Evolutionary conservation across 2,797 vertebrate species (phyloP).

Genomic region (Clarias fuscus): DNA sequence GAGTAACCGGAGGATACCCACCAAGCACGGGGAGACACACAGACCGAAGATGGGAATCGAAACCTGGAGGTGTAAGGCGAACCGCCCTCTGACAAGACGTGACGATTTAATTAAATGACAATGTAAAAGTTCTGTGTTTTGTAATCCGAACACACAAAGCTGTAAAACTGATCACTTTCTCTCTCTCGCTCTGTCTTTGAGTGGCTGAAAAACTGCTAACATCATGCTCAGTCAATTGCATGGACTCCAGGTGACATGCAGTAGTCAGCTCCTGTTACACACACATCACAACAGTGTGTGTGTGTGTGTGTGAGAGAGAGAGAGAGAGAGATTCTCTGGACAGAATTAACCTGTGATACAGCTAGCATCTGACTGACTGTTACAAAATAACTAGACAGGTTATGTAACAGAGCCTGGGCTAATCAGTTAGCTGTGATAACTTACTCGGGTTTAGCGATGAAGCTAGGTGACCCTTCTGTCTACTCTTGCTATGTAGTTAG

Average conservation of each 20-base stretch:
- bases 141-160: neutral
- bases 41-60: too few species aligned
- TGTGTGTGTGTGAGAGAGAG: too few species aligned
- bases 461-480: neutral
- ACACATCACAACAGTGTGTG: neutral
- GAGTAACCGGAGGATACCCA: too few species aligned
- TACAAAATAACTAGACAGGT: neutral
- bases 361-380: neutral
- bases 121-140: neutral
- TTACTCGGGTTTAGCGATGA: neutral
- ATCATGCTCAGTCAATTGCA: neutral
- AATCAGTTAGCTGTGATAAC: slow-evolving; percentile 1
- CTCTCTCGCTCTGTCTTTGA: neutral
- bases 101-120: neutral
- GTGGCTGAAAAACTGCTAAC: neutral
- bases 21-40: too few species aligned
- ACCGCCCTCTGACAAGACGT: too few species aligned
- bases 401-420: slow-evolving; percentile 9
- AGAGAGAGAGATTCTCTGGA: neutral
- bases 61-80: too few species aligned
- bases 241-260: neutral
- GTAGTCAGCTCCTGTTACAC: too few species aligned
- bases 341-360: neutral
- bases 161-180: neutral
- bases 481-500: neutral